Conservation (phyloP, 2,797 vertebrate genomes). For the Scolopax rusticola region DNA sequence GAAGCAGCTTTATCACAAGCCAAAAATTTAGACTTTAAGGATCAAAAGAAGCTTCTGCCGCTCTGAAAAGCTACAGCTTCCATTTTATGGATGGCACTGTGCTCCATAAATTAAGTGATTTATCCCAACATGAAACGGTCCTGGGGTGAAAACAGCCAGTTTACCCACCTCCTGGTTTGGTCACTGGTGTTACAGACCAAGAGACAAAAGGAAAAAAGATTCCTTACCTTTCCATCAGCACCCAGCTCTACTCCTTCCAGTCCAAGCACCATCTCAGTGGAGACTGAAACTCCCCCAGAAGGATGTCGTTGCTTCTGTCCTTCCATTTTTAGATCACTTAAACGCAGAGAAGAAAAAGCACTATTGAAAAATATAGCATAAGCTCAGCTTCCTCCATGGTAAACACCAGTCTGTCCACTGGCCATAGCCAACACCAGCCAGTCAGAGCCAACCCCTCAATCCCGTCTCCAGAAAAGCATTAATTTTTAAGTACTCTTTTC, state of each 20-base stretch:
- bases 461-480: not conserved
- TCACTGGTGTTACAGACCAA: not conserved
- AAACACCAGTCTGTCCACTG: not conserved
- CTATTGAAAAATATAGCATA: not conserved
- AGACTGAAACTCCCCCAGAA: slow-evolving; percentile 84
- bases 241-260: slow-evolving; percentile 94
- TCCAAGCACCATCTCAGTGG: slow-evolving; percentile 88
- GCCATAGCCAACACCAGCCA: not conserved
- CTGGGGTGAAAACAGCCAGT: not conserved
- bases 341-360: not conserved
- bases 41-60: not conserved
- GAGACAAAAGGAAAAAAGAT: not conserved
- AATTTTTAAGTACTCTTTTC: not conserved
- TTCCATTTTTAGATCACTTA: slow-evolving; percentile 91
- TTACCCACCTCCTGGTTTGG: not conserved
- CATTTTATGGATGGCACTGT: not conserved
- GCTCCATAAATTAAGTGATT: not conserved
- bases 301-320: slow-evolving; percentile 91
- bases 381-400: not conserved
- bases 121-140: not conserved
- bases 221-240: slow-evolving; percentile 89
- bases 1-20: not conserved
- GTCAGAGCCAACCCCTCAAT: not conserved
- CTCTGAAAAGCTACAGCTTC: not conserved
- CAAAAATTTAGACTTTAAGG: not conserved